Percentiles rank a stretch among this genome's conserved stretches.
Evolutionary conservation across 2,113 vertebrate genomes (phyloP).

Genomic region (Brienomyrus longianalis): DNA sequence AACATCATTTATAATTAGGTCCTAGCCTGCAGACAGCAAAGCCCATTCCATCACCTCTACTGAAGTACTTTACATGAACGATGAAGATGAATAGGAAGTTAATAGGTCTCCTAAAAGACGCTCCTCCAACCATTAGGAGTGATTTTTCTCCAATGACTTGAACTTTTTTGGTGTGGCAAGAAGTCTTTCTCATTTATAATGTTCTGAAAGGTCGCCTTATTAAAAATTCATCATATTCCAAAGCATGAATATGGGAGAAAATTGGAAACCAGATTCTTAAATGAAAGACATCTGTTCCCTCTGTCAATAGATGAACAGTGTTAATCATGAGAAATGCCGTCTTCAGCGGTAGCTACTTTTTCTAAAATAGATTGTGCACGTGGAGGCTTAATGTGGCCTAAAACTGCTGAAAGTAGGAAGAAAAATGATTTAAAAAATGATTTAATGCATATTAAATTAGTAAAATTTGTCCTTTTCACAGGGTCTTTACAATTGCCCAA

Average conservation of each 20-base stretch:
- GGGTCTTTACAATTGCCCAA: background rate
- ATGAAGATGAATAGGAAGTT: conserved; percentile 27
- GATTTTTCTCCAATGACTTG: conserved; percentile 24
- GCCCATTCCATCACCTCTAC: conserved; percentile 21
- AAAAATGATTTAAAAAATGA: background rate
- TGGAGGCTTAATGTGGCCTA: background rate
- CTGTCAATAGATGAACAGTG: conserved; percentile 19
- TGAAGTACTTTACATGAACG: conserved; percentile 26
- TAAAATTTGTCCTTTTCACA: background rate
- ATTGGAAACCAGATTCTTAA: conserved; percentile 25
- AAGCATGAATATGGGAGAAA: conserved; percentile 17
- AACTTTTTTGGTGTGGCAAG: conserved; percentile 21
- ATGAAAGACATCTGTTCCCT: conserved; percentile 22
- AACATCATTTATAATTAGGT: conserved; percentile 14
- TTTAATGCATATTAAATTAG: background rate
- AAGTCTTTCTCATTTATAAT: conserved; percentile 20
- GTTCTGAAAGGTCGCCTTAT: conserved; percentile 25
- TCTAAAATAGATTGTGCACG: background rate
- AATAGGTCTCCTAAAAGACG: conserved; percentile 22
- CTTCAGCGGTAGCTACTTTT: conserved; percentile 10
- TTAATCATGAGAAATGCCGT: conserved; percentile 14
- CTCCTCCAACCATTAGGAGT: conserved; percentile 10
- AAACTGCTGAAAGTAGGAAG: background rate
- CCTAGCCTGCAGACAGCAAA: background rate
- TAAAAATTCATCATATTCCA: conserved; percentile 27